phyloP scores from a whole-genome alignment of 1,140 invertebrate species.

The Pissodes strobi region DNA sequence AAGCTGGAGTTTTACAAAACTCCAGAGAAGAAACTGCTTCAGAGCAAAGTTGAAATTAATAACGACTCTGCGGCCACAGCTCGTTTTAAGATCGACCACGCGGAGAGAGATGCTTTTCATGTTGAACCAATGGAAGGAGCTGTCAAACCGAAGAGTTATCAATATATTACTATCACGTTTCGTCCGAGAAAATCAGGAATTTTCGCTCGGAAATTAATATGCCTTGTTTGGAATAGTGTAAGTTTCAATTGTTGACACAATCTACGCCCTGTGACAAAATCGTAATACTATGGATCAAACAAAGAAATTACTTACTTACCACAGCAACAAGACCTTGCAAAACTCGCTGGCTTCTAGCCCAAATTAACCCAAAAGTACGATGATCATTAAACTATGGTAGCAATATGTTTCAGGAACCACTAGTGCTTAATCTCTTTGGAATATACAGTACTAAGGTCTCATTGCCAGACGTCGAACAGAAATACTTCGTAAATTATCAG shows the following conservation, averaged over 20 bases:
- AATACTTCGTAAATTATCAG: conserved; percentile 12
- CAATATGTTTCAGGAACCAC: conserved; percentile 34
- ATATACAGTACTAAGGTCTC: conserved; percentile 11
- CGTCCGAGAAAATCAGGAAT: conserved; percentile 23
- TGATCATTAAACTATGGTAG: no score
- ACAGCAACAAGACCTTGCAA: no score
- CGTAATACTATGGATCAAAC: no score
- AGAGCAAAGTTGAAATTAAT: conserved; percentile 28
- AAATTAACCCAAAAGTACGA: no score
- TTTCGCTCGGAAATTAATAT: conserved; percentile 33
- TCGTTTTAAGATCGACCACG: conserved; percentile 8
- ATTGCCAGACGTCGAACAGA: not conserved
- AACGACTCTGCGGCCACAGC: conserved; percentile 17
- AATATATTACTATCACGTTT: conserved; percentile 38
- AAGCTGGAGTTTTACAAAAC: conserved; percentile 18
- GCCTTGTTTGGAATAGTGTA: conserved; percentile 40
- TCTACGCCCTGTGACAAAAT: not conserved
- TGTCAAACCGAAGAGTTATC: conserved; percentile 7
- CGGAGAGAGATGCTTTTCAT: conserved; percentile 18
- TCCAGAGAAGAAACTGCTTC: not conserved
- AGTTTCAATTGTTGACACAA: no score
- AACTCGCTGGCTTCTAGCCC: no score
- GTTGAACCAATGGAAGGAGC: conserved; percentile 11
- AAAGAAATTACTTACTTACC: not conserved
- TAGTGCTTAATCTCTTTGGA: conserved; percentile 34